Conservation (phyloP, 2,797 vertebrate species). For the Hydrolagus colliei region DNA sequence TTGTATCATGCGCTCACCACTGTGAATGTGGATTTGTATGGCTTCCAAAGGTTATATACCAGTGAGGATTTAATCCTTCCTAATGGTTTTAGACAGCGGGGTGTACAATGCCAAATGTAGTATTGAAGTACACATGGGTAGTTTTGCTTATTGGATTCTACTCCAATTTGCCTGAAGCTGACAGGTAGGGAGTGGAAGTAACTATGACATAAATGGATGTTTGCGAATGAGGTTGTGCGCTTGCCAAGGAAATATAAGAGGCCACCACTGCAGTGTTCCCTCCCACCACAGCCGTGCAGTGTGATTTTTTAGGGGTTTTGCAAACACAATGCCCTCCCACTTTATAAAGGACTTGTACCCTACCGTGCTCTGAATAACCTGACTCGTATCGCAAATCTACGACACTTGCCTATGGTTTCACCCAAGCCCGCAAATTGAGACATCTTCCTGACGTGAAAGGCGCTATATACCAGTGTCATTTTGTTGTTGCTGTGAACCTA, state of each 20-base stretch:
- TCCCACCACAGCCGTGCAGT: background rate
- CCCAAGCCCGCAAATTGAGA: too few relatives aligned
- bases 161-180: background rate
- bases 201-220: background rate
- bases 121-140: too few relatives aligned
- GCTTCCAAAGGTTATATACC: too few relatives aligned
- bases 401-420: too few relatives aligned
- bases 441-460: too few relatives aligned
- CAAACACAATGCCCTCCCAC: too few relatives aligned
- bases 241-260: background rate
- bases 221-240: too few relatives aligned
- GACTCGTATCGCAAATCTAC: background rate
- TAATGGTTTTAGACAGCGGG: constrained; percentile 24
- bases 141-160: background rate
- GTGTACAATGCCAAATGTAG: too few relatives aligned
- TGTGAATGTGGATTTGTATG: background rate
- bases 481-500: too few relatives aligned
- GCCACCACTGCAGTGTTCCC: background rate
- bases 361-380: too few relatives aligned
- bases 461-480: too few relatives aligned
- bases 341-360: background rate
- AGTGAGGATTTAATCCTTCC: constrained; percentile 45
- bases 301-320: background rate
- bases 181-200: background rate
- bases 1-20: too few relatives aligned